Percentiles rank a stretch among this genome's conserved stretches.
These are phyloP conservation scores for Eudemis profundana DNA, from an alignment of 2,888 invertebrate species.

Conservation along the genomic window DNA sequence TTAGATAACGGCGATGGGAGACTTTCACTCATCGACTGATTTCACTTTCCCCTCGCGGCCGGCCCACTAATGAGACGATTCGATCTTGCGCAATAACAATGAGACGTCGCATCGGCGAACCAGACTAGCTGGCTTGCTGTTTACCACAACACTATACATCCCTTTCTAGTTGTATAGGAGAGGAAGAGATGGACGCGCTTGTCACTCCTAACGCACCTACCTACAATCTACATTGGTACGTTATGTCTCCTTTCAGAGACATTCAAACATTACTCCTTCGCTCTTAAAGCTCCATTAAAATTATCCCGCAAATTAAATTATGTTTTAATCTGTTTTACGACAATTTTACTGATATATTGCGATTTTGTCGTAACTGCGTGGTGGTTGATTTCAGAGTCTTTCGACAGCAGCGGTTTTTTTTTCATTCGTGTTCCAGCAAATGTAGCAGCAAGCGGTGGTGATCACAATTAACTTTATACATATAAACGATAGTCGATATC, in stretches of 20 bases:
- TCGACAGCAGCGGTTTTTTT: no score
- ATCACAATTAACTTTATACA: no score
- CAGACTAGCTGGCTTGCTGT: conserved; percentile 49
- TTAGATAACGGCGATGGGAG: conserved; percentile 75
- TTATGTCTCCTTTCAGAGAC: no score
- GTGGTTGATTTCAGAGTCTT: no score
- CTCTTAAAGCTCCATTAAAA: no score
- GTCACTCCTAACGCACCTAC: no score
- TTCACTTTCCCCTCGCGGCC: conserved; percentile 72
- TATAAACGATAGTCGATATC: no score
- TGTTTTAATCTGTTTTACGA: not conserved
- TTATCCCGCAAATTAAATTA: no score
- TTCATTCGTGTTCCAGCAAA: no score
- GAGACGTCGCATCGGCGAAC: conserved; percentile 53
- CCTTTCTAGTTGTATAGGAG: not conserved
- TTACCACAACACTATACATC: not conserved
- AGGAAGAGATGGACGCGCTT: not conserved
- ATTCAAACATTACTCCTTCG: no score
- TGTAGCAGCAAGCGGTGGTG: no score
- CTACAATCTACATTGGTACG: no score
- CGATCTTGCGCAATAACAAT: conserved; percentile 68
- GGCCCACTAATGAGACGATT: conserved; percentile 67
- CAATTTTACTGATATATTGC: conserved; percentile 2
- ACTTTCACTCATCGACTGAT: conserved; percentile 78
- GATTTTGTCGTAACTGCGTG: not conserved